phyloP scores from a whole-genome alignment of 2,797 vertebrate genomes.

The Gorsachius magnificus region DNA sequence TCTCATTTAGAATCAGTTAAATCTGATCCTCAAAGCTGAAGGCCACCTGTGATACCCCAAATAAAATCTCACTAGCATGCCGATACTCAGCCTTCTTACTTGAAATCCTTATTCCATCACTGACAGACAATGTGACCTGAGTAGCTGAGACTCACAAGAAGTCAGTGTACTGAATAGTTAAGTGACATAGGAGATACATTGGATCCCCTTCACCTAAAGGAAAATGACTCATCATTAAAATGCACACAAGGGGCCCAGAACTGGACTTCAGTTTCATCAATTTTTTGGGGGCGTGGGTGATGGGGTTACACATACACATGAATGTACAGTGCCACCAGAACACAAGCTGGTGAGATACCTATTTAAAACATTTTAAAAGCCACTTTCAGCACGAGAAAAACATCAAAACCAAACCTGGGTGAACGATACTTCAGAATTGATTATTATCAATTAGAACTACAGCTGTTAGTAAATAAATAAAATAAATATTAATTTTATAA shows the following conservation, averaged over 20 bases:
- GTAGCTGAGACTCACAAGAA: not conserved
- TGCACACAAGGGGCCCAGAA: not conserved
- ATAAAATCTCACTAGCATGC: not conserved
- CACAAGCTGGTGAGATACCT: not conserved
- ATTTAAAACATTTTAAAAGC: not conserved
- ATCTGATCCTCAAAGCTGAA: not conserved
- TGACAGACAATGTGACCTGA: not conserved
- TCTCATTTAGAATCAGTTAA: not conserved
- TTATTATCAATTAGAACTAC: not conserved
- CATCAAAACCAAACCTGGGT: fast-evolving
- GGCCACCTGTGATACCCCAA: too few relatives aligned
- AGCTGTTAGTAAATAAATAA: not conserved
- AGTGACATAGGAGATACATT: fast-evolving
- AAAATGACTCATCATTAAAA: not conserved
- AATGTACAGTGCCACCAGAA: not conserved
- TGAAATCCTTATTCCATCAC: not conserved
- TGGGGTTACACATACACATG: not conserved
- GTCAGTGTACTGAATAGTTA: not conserved
- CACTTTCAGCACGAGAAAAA: not conserved
- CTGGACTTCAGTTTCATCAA: not conserved
- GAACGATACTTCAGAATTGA: not conserved
- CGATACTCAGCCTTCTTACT: not conserved
- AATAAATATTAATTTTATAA: not conserved
- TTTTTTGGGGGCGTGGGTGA: not conserved
- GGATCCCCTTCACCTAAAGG: not conserved